Conservation (phyloP, 2,113 vertebrate species). For the Oenanthe oenanthe region DNA sequence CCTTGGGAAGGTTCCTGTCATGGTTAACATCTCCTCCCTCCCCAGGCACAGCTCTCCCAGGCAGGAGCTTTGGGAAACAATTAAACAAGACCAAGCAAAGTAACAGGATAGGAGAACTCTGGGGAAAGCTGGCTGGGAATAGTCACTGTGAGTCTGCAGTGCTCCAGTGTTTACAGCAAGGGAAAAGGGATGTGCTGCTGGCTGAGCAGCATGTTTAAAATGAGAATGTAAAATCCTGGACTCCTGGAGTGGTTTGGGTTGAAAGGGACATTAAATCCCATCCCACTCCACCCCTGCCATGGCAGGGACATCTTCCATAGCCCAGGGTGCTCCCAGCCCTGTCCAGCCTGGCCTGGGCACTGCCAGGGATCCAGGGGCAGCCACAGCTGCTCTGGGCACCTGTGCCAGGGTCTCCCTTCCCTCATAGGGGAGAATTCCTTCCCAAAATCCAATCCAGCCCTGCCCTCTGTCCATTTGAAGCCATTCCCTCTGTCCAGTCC, state of each 20-base stretch:
- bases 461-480: neutral
- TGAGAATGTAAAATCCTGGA: neutral
- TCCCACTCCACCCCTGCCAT: too few species aligned
- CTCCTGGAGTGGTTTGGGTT: neutral
- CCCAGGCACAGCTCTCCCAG: neutral
- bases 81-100: slow-evolving; percentile 55
- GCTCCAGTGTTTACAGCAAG: neutral
- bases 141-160: accelerated
- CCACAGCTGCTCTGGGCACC: neutral
- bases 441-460: accelerated
- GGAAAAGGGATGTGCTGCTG: neutral
- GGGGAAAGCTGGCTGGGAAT: neutral
- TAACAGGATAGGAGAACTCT: neutral
- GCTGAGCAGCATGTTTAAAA: neutral
- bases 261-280: too few species aligned
- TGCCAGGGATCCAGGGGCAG: neutral
- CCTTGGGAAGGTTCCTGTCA: neutral
- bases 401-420: neutral
- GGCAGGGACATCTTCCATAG: neutral
- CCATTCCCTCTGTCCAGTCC: neutral
- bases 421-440: accelerated
- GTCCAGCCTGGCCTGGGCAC: accelerated
- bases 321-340: neutral
- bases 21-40: neutral
- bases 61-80: slow-evolving; percentile 9